Evolutionary conservation across 2,113 vertebrate genomes (phyloP).

Genomic region (Malurus elegans): DNA sequence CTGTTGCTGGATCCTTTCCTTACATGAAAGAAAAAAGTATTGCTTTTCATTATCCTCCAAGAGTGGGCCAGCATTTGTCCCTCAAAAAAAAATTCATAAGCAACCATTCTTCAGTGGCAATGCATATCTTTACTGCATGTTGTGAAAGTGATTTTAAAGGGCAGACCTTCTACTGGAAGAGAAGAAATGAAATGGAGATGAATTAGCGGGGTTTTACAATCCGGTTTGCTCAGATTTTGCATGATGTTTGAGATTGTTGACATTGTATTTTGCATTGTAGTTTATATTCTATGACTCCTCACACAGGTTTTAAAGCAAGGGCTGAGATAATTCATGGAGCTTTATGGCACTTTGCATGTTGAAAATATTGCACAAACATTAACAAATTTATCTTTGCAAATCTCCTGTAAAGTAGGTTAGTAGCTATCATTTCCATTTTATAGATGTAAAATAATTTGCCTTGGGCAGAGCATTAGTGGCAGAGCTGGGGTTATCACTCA

Average conservation of each 20-base stretch:
- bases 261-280: not conserved
- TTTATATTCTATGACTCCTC: not conserved
- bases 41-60: not conserved
- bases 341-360: conserved; percentile 9
- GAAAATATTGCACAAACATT: conserved; percentile 18
- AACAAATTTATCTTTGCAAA: conserved; percentile 9
- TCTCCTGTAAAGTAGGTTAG: conserved; percentile 33
- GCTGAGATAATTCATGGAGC: not conserved
- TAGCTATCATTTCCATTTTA: conserved; percentile 27
- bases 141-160: not conserved
- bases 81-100: not conserved
- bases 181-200: not conserved
- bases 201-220: not conserved
- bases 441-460: conserved; percentile 39
- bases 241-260: not conserved
- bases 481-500: not conserved
- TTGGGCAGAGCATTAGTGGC: not conserved
- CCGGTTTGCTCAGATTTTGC: not conserved
- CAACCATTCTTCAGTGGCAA: not conserved
- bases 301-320: not conserved
- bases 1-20: not conserved
- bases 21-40: not conserved
- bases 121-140: rapidly evolving
- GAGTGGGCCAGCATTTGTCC: not conserved
- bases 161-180: not conserved